Evolutionary conservation across 2,888 invertebrate genomes (phyloP).

Genomic region (Mystacides longicornis): DNA sequence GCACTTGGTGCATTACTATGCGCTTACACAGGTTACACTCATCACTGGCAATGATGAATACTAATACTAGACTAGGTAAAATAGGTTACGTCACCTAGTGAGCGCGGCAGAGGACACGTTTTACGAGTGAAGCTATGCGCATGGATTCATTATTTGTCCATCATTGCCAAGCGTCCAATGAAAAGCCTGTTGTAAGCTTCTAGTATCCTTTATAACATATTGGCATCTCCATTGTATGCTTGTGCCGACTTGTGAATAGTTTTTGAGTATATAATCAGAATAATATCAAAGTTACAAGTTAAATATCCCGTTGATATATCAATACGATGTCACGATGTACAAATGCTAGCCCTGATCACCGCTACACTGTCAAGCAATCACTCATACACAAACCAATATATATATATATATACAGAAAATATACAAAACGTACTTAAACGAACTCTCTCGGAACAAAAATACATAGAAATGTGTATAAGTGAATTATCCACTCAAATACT

Average conservation of each 20-base stretch:
- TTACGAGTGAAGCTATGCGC: too few relatives aligned
- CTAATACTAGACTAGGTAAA: background rate
- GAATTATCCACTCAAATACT: slow-evolving; percentile 25
- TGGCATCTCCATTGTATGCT: slow-evolving; percentile 45
- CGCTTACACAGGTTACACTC: slow-evolving; percentile 2
- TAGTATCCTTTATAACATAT: slow-evolving; percentile 28
- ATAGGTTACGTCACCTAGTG: background rate
- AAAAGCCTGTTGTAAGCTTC: slow-evolving; percentile 11
- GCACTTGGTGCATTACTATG: background rate
- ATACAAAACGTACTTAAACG: too few relatives aligned
- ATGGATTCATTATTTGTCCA: slow-evolving; percentile 49
- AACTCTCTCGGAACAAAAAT: too few relatives aligned
- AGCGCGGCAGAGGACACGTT: background rate
- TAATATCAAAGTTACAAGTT: too few relatives aligned
- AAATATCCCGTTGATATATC: too few relatives aligned
- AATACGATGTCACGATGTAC: too few relatives aligned
- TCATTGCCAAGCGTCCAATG: slow-evolving; percentile 30
- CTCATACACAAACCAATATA: background rate
- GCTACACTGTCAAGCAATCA: background rate
- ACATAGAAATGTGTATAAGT: too few relatives aligned
- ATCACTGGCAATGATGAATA: slow-evolving; percentile 1
- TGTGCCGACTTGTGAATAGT: slow-evolving; percentile 53
- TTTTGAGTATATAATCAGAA: slow-evolving; percentile 38
- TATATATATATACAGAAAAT: too few relatives aligned
- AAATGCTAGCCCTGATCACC: too few relatives aligned